Base-by-base conservation (phyloP, 2,797 vertebrate species). In the Lerista edwardsae region DNA sequence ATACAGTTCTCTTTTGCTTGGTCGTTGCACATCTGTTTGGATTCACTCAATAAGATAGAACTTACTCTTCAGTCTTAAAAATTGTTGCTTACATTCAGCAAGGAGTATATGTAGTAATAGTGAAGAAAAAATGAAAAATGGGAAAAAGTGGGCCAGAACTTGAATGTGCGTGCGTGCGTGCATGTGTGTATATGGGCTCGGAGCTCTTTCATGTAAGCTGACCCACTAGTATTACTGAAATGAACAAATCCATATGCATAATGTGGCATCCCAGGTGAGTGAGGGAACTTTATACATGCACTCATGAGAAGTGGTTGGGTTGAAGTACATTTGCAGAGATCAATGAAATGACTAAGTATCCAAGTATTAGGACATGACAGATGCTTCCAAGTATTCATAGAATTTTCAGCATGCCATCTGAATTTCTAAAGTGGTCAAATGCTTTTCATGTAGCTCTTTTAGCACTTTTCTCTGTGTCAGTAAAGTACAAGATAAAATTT, bases 231-330 rank as follows among this genome's bases (percentile, higher is more conserved):
- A 86, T 59, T 69, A 62, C 71, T 27, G 65, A 39, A 62, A 39
- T 41, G 44, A 82, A n/a, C 64, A 71, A 57, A 77, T 51, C 31
- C 59, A 29, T 64, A 51, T 61, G n/a, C 12, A 41, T 64, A 71
- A 19, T 76, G 27, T 69, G 57, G 44, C 36, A 61, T 77, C 44
- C 41, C 73, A 82, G 59, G 74, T 86, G 74, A 82, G 79, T 71
- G 55, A 71, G 84, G 51, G 39, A 71, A 0, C 51, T 81, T 84
- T 62, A 17, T 9, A n/a, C 61, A 4, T 64, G 34, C 51, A 31
- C 14, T 31, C 39, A 51, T 55, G 44, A 74, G 57, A 76, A 64
- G 5, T 64, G 47, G 39, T 8, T 77, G 9, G 71, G 36, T 51
- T 51, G 39, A 41, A n/a, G 39, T 57, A 34, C 34, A 55, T 31